These are phyloP conservation scores for Aphrophora alni DNA, from an alignment of 2,888 invertebrate genomes.

Conservation along the genomic window DNA sequence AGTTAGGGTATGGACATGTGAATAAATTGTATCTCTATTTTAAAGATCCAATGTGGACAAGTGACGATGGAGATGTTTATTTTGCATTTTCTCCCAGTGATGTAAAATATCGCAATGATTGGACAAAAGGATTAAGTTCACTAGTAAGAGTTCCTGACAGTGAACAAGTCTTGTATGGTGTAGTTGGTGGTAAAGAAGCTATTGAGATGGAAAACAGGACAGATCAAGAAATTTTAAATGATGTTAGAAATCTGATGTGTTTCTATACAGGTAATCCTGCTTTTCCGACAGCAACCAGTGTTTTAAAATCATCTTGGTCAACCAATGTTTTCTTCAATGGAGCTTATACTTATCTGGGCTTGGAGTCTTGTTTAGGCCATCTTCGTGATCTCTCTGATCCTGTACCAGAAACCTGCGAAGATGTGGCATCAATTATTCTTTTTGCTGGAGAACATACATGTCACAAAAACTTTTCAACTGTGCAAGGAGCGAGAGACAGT, in stretches of 20 bases:
- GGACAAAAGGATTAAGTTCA: constrained; percentile 25
- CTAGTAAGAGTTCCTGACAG: constrained; percentile 20
- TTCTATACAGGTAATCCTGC: constrained; percentile 24
- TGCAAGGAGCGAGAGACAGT: constrained; percentile 28
- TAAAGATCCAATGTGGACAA: constrained; percentile 33
- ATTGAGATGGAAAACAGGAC: constrained; percentile 25
- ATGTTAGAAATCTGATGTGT: constrained; percentile 26
- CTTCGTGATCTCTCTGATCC: constrained; percentile 28
- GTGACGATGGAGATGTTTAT: constrained; percentile 28
- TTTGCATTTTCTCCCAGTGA: constrained; percentile 32
- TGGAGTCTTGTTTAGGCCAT: constrained; percentile 21
- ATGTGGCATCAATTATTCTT: constrained; percentile 6
- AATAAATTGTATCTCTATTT: constrained; percentile 28
- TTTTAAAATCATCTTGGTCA: constrained; percentile 28
- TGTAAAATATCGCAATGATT: constrained; percentile 4
- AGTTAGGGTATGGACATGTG: constrained; percentile 25
- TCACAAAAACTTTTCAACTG: constrained; percentile 15
- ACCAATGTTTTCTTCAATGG: constrained; percentile 31
- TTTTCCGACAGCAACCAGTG: constrained; percentile 18
- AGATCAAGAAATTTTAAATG: constrained; percentile 20
- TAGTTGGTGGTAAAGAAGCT: constrained; percentile 30
- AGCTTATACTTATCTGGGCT: constrained; percentile 26
- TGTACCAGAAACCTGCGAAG: constrained; percentile 19
- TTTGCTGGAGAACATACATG: constrained; percentile 34
- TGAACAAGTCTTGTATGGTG: constrained; percentile 19